phyloP scores from a whole-genome alignment of 2,888 invertebrate species.

The Eledona agricola region DNA sequence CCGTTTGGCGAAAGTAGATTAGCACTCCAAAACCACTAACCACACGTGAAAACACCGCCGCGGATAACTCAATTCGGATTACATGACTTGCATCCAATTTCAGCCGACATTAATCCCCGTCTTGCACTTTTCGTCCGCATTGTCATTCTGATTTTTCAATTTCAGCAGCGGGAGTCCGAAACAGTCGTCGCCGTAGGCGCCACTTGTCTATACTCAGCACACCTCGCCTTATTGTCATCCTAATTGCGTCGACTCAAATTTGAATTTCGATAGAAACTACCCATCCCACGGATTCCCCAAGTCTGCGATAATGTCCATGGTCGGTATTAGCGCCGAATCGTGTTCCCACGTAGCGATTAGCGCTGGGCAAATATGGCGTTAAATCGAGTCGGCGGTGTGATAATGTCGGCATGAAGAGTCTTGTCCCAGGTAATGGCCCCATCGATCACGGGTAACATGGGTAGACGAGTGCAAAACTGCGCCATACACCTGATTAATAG shows the following conservation, averaged over 20 bases:
- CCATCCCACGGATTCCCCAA: too few species aligned
- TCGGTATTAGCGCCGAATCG: constrained; percentile 7
- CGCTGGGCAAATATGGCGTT: constrained; percentile 42
- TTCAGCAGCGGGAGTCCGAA: not conserved
- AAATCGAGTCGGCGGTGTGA: constrained; percentile 45
- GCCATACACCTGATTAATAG: constrained; percentile 49
- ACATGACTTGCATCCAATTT: too few species aligned
- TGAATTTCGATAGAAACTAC: constrained; percentile 17
- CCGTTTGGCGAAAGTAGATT: too few species aligned
- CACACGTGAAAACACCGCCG: too few species aligned
- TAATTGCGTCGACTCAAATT: constrained; percentile 21
- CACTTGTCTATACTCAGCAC: constrained; percentile 10
- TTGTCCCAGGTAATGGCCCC: constrained; percentile 50
- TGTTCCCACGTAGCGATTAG: constrained; percentile 36
- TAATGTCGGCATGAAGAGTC: constrained; percentile 50
- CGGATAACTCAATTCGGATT: too few species aligned
- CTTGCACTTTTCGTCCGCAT: too few species aligned
- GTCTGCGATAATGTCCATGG: constrained; percentile 13
- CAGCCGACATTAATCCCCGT: too few species aligned
- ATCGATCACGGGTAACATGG: constrained; percentile 54
- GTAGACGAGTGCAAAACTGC: constrained; percentile 46
- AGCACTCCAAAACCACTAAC: too few species aligned
- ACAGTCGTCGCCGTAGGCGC: constrained; percentile 18
- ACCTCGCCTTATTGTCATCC: constrained; percentile 22
- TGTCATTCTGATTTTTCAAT: not conserved